Conservation (phyloP, 2,113 vertebrate genomes). For the Sula dactylatra region DNA sequence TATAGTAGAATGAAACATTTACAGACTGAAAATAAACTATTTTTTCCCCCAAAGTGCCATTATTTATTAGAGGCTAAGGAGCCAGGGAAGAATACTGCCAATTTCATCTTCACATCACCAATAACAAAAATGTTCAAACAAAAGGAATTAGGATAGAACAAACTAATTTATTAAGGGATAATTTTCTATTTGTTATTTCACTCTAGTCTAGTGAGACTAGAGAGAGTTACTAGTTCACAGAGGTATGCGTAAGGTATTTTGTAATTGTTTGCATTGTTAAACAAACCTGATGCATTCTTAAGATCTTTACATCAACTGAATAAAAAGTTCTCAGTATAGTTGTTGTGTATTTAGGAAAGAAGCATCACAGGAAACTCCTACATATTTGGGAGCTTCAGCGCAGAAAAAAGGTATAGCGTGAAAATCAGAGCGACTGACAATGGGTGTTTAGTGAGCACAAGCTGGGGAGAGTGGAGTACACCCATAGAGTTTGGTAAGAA, state of each 20-base stretch:
- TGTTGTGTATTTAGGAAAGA: background rate
- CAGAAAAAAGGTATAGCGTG: background rate
- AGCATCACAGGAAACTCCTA: background rate
- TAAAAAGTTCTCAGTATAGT: background rate
- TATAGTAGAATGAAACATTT: background rate
- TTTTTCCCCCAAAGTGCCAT: background rate
- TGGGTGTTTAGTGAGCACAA: background rate
- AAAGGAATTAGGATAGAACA: background rate
- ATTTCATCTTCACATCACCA: background rate
- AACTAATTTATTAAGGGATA: background rate
- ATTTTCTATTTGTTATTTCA: background rate
- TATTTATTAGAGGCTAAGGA: background rate
- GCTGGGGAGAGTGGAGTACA: constrained; percentile 56
- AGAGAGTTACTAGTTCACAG: background rate
- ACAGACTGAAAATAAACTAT: background rate
- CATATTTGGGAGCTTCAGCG: background rate
- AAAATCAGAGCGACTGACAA: constrained; percentile 41
- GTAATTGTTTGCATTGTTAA: background rate
- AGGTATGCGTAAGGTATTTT: background rate
- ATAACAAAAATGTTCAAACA: background rate
- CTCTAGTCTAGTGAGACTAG: background rate
- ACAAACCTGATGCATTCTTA: background rate
- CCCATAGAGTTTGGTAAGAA: constrained; percentile 54
- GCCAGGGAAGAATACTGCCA: background rate
- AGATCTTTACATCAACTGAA: background rate